phyloP scores from a whole-genome alignment of 2,113 vertebrate genomes.

The Platichthys flesus region DNA sequence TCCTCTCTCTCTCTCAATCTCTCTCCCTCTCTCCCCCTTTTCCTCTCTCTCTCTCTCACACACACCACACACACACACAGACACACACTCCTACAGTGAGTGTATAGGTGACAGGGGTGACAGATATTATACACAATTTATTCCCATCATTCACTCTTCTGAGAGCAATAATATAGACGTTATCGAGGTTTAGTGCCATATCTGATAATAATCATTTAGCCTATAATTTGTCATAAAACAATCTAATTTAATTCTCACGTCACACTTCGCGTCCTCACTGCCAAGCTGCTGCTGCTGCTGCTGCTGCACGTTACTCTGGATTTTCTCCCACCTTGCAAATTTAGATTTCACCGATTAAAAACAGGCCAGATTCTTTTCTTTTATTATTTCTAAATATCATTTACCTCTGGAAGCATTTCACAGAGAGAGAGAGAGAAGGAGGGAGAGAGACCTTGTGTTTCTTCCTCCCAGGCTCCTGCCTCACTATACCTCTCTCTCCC shows the following conservation, averaged over 20 bases:
- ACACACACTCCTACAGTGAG: neutral
- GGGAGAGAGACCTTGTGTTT: conserved; percentile 77
- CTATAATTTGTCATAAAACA: conserved; percentile 27
- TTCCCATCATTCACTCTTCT: conserved; percentile 21
- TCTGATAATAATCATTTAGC: conserved; percentile 30
- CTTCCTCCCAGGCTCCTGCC: conserved; percentile 76
- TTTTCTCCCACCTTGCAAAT: conserved; percentile 29
- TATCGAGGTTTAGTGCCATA: conserved; percentile 2
- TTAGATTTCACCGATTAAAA: conserved; percentile 29
- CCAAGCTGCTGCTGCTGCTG: neutral
- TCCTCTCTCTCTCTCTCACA: neutral
- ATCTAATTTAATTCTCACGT: conserved; percentile 23
- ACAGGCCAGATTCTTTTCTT: neutral
- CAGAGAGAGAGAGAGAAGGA: conserved; percentile 77
- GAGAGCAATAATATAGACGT: neutral
- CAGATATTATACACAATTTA: conserved; percentile 24
- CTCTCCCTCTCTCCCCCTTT: neutral
- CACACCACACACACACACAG: neutral
- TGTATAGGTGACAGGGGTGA: conserved; percentile 55
- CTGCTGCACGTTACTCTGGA: conserved; percentile 15
- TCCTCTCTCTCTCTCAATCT: neutral
- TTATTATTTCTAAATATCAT: conserved; percentile 53
- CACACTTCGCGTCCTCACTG: conserved; percentile 3
- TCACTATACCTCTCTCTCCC: conserved; percentile 77
- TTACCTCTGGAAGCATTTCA: conserved; percentile 73